Percentiles rank a stretch among this genome's conserved stretches.
These are phyloP conservation scores for Charanyca ferruginea DNA, from an alignment of 2,888 invertebrate genomes.

Conservation along the genomic window DNA sequence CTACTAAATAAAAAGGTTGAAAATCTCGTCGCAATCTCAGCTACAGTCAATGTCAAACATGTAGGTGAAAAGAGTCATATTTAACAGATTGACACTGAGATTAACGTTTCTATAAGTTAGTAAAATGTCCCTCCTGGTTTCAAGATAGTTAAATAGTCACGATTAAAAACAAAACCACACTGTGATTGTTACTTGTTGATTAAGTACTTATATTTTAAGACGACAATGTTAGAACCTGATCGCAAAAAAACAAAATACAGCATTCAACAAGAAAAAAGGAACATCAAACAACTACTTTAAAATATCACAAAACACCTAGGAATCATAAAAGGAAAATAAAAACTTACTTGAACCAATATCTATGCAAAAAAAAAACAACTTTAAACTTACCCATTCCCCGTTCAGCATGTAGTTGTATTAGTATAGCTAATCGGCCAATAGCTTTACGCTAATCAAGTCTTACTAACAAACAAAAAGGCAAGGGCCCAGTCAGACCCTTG, in stretches of 20 bases:
- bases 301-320: constrained; percentile 23
- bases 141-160: too few species aligned
- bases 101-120: too few species aligned
- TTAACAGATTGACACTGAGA: too few species aligned
- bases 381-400: constrained; percentile 32
- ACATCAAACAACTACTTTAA: constrained; percentile 14
- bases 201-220: background rate
- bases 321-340: constrained; percentile 22
- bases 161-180: too few species aligned
- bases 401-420: constrained; percentile 33
- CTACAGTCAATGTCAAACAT: too few species aligned
- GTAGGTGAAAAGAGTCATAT: too few species aligned
- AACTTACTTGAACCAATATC: constrained; percentile 41
- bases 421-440: constrained; percentile 27
- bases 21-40: too few species aligned
- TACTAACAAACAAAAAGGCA: constrained; percentile 7
- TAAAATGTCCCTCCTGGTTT: too few species aligned
- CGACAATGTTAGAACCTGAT: constrained; percentile 1
- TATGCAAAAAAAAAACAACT: constrained; percentile 9
- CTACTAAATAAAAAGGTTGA: too few species aligned
- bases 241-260: constrained; percentile 19
- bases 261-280: constrained; percentile 26
- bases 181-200: too few species aligned
- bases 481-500: background rate
- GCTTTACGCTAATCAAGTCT: constrained; percentile 49